Percentiles rank a stretch among this genome's conserved stretches.
phyloP scores from a whole-genome alignment of 1,140 invertebrate species.

The Drosophila bocqueti region DNA sequence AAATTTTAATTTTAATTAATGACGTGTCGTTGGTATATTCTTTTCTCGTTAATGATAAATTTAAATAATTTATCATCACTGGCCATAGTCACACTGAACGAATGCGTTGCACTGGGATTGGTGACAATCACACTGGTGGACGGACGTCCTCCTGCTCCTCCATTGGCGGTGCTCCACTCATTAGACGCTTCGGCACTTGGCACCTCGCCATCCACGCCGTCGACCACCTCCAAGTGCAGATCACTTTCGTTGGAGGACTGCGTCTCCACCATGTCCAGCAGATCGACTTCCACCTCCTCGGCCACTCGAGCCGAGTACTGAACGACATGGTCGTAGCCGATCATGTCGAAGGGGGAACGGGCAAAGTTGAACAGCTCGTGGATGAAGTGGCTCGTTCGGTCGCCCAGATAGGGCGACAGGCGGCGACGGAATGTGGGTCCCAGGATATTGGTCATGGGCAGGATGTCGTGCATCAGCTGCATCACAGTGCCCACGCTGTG shows the following conservation, averaged over 20 bases:
- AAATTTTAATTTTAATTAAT: no score
- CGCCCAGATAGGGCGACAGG: conserved; percentile 86
- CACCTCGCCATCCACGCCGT: conserved; percentile 22
- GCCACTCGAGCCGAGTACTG: conserved; percentile 84
- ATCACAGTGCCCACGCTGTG: conserved; percentile 89
- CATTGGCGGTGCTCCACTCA: conserved; percentile 28
- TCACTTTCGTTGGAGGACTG: conserved; percentile 56
- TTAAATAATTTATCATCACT: no score
- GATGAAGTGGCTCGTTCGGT: conserved; percentile 92
- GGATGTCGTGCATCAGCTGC: conserved; percentile 89
- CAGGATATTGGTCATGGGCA: conserved; percentile 90
- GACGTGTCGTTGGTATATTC: no score
- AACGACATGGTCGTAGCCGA: conserved; percentile 89
- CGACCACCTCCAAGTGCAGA: conserved; percentile 32
- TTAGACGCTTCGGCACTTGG: conserved; percentile 33
- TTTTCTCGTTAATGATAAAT: no score
- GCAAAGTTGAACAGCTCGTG: conserved; percentile 96
- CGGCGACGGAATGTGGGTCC: conserved; percentile 90
- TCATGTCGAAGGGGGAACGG: conserved; percentile 92
- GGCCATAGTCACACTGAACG: conserved; percentile 70
- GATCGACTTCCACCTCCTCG: conserved; percentile 73
- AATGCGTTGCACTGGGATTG: conserved; percentile 75
- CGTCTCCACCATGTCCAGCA: conserved; percentile 60
- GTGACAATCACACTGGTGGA: conserved; percentile 74
- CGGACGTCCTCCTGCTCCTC: conserved; percentile 30